phyloP scores from a whole-genome alignment of 2,113 vertebrate species.

The Saguinus midas region DNA sequence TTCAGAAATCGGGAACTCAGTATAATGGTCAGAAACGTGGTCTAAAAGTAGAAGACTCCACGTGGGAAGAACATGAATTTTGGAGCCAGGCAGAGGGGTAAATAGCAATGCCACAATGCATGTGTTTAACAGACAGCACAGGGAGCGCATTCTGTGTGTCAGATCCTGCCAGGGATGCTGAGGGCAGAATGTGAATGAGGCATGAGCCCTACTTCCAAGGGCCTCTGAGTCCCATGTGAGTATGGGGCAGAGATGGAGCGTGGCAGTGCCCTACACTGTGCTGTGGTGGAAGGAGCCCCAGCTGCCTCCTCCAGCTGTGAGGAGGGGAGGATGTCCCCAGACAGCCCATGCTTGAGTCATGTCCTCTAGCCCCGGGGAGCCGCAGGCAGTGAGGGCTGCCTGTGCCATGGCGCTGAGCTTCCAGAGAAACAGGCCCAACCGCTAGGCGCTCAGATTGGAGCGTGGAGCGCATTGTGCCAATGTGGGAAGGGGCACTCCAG shows the following conservation, averaged over 20 bases:
- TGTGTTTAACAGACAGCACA: accelerated
- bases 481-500: not conserved
- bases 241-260: not conserved
- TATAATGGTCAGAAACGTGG: not conserved
- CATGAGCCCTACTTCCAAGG: not conserved
- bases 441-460: not conserved
- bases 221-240: accelerated
- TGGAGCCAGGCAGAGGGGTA: not conserved
- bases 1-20: not conserved
- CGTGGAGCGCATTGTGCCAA: not conserved
- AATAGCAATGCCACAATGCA: accelerated
- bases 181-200: not conserved
- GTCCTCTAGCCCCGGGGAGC: not conserved
- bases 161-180: accelerated
- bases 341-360: accelerated
- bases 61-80: not conserved
- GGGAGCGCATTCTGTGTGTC: not conserved
- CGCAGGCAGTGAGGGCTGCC: not conserved
- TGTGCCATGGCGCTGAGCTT: not conserved
- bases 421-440: not conserved
- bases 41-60: not conserved
- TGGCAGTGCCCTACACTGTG: accelerated
- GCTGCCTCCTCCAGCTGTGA: not conserved
- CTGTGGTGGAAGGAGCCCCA: accelerated
- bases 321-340: not conserved